These are phyloP conservation scores for Melitaea athalia DNA, from an alignment of 2,888 invertebrate genomes.

Conservation along the genomic window DNA sequence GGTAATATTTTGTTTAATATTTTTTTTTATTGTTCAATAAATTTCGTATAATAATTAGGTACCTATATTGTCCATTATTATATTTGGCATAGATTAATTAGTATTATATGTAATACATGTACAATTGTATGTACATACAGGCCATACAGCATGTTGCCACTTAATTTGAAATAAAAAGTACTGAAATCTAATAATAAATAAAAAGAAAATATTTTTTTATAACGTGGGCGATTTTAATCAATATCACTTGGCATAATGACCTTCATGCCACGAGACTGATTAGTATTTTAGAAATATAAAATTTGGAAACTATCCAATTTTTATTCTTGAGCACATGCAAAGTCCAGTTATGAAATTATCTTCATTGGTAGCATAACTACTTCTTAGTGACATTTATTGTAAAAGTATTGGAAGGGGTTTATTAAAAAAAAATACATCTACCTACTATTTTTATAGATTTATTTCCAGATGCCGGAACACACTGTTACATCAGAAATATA, in stretches of 20 bases:
- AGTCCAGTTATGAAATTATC: conserved; percentile 46
- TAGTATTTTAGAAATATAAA: conserved; percentile 75
- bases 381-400: neutral
- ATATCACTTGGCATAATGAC: conserved; percentile 60
- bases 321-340: conserved; percentile 63
- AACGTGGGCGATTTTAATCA: conserved; percentile 2
- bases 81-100: no score
- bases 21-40: no score
- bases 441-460: conserved; percentile 5
- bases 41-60: no score
- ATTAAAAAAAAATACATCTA: no score
- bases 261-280: conserved; percentile 57
- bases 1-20: no score
- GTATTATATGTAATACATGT: no score
- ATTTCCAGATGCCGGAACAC: conserved; percentile 75
- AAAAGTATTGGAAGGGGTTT: neutral
- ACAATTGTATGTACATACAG: no score
- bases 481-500: conserved; percentile 89
- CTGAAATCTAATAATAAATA: neutral
- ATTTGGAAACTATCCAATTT: conserved; percentile 74
- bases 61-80: no score
- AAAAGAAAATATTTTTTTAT: neutral
- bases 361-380: conserved; percentile 20
- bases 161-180: neutral
- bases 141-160: no score